These are phyloP conservation scores for Emmelina monodactyla DNA, from an alignment of 2,888 invertebrate genomes.

Conservation along the genomic window DNA sequence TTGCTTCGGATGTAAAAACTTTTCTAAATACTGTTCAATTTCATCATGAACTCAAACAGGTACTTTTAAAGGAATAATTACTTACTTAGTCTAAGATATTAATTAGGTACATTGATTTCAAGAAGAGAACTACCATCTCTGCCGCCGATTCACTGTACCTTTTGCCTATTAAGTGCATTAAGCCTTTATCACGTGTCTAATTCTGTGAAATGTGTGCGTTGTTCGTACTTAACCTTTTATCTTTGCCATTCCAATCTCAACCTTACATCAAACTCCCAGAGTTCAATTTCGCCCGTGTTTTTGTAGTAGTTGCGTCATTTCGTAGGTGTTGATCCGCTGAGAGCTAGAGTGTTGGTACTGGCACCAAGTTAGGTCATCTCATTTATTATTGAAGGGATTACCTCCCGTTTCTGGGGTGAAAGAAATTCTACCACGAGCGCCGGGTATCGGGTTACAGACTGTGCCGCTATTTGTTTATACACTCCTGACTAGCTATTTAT, in stretches of 20 bases:
- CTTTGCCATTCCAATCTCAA: conserved; percentile 11
- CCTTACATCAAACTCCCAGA: conserved; percentile 15
- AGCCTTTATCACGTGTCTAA: conserved; percentile 61
- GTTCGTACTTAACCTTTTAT: conserved; percentile 21
- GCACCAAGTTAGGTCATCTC: conserved; percentile 57
- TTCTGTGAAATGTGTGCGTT: conserved; percentile 33
- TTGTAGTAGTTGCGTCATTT: conserved; percentile 29
- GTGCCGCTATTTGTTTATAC: no score
- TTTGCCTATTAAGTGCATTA: conserved; percentile 50
- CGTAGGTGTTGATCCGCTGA: conserved; percentile 33
- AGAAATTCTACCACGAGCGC: no score
- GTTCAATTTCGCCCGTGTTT: conserved; percentile 19
- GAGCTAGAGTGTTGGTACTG: conserved; percentile 45
- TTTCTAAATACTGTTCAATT: no score
- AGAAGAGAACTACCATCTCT: conserved; percentile 21
- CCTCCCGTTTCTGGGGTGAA: no score
- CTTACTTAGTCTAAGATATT: no score
- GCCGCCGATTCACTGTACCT: conserved; percentile 26
- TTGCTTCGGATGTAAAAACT: no score
- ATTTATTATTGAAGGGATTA: conserved; percentile 61
- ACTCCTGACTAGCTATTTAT: no score
- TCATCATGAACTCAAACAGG: no score
- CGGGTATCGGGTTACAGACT: no score
- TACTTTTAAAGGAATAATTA: no score
- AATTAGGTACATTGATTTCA: no score